Conservation (phyloP, 1,140 invertebrate genomes). For the Wasmannia auropunctata region DNA sequence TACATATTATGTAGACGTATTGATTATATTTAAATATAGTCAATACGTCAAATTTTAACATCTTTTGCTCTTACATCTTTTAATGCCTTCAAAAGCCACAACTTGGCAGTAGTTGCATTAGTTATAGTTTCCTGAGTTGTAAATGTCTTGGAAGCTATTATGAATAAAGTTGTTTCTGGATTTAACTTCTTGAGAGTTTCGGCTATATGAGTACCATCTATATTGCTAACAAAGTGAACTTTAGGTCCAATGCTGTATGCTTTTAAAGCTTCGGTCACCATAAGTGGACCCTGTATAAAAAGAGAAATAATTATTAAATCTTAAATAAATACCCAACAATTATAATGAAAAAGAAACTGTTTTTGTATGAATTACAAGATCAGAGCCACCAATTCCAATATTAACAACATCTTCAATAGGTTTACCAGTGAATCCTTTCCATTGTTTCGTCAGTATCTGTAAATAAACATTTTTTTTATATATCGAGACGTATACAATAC, state of each 20-base stretch:
- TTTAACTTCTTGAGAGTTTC: slow-evolving; percentile 96
- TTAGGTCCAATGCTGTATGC: slow-evolving; percentile 95
- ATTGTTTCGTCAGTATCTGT: slow-evolving; percentile 89
- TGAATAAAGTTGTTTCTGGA: slow-evolving; percentile 98
- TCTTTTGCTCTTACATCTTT: slow-evolving; percentile 91
- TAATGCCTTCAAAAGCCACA: slow-evolving; percentile 95
- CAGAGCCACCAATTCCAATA: slow-evolving; percentile 99
- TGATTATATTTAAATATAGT: background rate
- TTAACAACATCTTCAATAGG: slow-evolving; percentile 99
- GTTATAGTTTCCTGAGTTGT: slow-evolving; percentile 99
- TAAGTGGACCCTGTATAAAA: slow-evolving; percentile 94
- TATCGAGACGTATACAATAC: background rate
- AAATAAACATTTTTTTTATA: slow-evolving; percentile 57
- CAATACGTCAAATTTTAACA: background rate
- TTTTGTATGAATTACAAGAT: slow-evolving; percentile 88
- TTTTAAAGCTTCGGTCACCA: slow-evolving; percentile 99
- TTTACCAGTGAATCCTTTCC: slow-evolving; percentile 97
- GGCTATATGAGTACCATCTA: slow-evolving; percentile 99
- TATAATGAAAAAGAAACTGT: background rate
- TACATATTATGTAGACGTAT: background rate
- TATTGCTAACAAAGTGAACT: slow-evolving; percentile 99
- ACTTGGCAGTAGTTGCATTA: slow-evolving; percentile 98
- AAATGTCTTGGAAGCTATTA: slow-evolving; percentile 99
- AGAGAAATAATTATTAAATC: slow-evolving; percentile 57
- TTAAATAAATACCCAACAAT: slow-evolving; percentile 1